Conservation (phyloP, 2,797 vertebrate species). For the Petrocephalus schoutedeni region DNA sequence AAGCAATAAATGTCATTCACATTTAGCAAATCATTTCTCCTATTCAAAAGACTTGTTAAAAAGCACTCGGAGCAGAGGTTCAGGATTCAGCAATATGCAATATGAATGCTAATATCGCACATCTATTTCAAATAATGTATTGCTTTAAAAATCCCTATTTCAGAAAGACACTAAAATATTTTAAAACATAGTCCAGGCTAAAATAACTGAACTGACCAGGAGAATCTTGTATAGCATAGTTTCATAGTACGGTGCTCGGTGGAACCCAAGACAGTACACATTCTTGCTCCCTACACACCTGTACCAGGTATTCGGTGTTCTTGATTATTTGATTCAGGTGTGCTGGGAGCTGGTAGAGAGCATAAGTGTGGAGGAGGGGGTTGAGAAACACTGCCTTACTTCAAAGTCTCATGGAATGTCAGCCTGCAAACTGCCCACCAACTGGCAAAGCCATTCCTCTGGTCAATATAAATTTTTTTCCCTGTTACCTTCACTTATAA, state of each 20-base stretch:
- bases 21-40: not conserved
- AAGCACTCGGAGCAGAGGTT: not conserved
- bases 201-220: conserved; percentile 3
- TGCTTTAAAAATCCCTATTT: not conserved
- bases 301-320: not conserved
- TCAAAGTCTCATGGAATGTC: not conserved
- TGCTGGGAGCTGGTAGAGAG: not conserved
- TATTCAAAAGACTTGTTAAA: not conserved
- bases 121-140: not conserved
- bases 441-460: not conserved
- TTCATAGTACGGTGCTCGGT: not conserved
- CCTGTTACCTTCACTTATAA: conserved; percentile 29
- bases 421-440: not conserved
- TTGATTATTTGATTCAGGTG: not conserved
- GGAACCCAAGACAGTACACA: not conserved
- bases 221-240: not conserved
- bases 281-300: not conserved
- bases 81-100: not conserved
- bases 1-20: not conserved
- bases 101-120: conserved; percentile 3
- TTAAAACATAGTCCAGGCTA: not conserved
- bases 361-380: not conserved
- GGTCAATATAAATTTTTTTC: conserved; percentile 46
- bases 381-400: not conserved
- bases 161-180: not conserved